Evolutionary conservation across 2,888 invertebrate species (phyloP).

Genomic region (Oscheius sp.): DNA sequence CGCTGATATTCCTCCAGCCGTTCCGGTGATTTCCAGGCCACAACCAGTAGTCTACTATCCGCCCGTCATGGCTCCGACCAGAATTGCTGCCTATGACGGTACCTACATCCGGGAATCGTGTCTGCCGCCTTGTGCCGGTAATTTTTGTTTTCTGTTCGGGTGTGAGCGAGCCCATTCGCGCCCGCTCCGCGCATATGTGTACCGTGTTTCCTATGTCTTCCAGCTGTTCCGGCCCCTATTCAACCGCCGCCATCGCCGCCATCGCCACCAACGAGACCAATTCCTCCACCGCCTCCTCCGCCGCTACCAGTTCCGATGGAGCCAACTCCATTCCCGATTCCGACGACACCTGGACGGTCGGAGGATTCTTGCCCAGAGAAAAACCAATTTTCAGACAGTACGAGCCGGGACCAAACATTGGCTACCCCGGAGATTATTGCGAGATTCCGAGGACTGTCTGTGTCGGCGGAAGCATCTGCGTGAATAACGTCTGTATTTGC

Average conservation of each 20-base stretch:
- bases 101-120: constrained; percentile 21
- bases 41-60: constrained; percentile 28
- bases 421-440: constrained; percentile 56
- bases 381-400: constrained; percentile 10
- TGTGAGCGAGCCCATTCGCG: constrained; percentile 7
- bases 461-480: constrained; percentile 57
- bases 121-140: constrained; percentile 26
- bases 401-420: constrained; percentile 43
- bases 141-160: constrained; percentile 3
- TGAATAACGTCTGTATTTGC: constrained; percentile 51
- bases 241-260: constrained; percentile 18
- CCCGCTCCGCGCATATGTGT: neutral
- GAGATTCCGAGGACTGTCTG: constrained; percentile 46
- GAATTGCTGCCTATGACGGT: constrained; percentile 14
- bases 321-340: constrained; percentile 29
- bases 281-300: constrained; percentile 34
- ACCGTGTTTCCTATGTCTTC: constrained; percentile 17
- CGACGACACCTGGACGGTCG: constrained; percentile 47
- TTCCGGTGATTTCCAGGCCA: constrained; percentile 23
- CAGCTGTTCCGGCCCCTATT: constrained; percentile 29
- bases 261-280: constrained; percentile 1
- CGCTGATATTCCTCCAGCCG: constrained; percentile 3
- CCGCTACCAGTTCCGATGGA: constrained; percentile 13
- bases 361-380: constrained; percentile 8
- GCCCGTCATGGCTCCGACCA: constrained; percentile 12